These are phyloP conservation scores for Isotomurus palustris DNA, from an alignment of 2,888 invertebrate genomes.

Conservation along the genomic window DNA sequence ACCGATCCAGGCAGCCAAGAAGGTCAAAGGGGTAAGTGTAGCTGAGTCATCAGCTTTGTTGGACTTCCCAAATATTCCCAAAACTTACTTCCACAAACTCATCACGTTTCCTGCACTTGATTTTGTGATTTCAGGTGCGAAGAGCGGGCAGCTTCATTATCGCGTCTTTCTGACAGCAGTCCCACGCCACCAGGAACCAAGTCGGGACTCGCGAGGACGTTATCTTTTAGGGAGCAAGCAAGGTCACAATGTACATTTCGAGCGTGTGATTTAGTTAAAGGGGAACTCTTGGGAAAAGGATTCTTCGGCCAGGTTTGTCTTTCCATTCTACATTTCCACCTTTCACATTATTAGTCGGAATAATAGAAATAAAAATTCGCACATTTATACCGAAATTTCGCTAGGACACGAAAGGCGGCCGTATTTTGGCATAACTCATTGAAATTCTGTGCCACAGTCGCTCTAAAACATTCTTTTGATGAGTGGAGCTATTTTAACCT, in stretches of 20 bases:
- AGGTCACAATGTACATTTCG: conserved; percentile 74
- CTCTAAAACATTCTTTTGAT: no score
- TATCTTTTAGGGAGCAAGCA: conserved; percentile 76
- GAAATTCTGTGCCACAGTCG: no score
- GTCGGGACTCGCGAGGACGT: conserved; percentile 71
- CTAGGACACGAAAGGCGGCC: no score
- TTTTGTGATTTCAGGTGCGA: conserved; percentile 37
- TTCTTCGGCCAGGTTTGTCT: conserved; percentile 74
- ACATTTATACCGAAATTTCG: no score
- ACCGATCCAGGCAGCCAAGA: conserved; percentile 42
- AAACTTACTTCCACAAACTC: no score
- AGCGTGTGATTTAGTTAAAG: conserved; percentile 79
- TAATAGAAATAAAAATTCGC: no score
- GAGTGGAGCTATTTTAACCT: no score
- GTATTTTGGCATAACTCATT: no score
- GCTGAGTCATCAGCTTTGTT: no score
- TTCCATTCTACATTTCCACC: conserved; percentile 43
- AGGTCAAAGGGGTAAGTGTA: conserved; percentile 42
- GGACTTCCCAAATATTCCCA: background rate
- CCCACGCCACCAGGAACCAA: conserved; percentile 43
- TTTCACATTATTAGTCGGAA: no score
- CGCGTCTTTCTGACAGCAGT: conserved; percentile 52
- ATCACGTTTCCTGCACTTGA: no score
- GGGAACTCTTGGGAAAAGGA: conserved; percentile 84
- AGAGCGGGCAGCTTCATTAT: conserved; percentile 44